Conservation (phyloP, 2,113 vertebrate genomes). For the Hippocampus comes region DNA sequence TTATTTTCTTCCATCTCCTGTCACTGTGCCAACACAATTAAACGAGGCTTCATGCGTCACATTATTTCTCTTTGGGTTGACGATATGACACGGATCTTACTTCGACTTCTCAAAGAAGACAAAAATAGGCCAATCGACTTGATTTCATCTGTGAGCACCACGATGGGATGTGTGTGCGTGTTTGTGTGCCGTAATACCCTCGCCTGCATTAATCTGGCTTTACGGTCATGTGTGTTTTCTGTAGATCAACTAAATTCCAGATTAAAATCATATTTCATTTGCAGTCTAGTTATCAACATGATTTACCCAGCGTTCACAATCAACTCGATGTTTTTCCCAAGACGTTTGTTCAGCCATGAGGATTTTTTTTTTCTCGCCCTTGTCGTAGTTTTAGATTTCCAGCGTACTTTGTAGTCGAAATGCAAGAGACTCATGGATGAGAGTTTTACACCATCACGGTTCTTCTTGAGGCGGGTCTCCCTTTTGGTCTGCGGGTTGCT, state of each 20-base stretch:
- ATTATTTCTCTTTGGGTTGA: conserved; percentile 11
- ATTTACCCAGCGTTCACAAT: background rate
- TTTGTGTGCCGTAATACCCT: background rate
- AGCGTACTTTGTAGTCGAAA: background rate
- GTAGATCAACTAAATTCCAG: conserved; percentile 11
- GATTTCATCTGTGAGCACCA: background rate
- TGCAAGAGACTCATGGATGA: too few relatives aligned
- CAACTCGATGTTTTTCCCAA: background rate
- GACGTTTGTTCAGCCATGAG: background rate
- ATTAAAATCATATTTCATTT: conserved; percentile 14
- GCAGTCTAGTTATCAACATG: background rate
- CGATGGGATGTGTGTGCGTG: conserved; percentile 1
- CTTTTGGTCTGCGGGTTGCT: too few relatives aligned
- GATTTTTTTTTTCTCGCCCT: background rate
- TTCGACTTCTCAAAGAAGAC: conserved; percentile 17
- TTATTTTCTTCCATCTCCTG: background rate
- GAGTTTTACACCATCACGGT: too few relatives aligned
- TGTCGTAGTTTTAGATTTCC: background rate
- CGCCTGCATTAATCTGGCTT: conserved; percentile 6
- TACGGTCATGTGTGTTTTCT: background rate
- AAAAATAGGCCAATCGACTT: conserved; percentile 8
- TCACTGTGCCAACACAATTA: conserved; percentile 24
- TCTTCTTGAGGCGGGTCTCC: too few relatives aligned
- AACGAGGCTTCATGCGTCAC: conserved; percentile 18
- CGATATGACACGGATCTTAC: conserved; percentile 16